Evolutionary conservation across 2,797 vertebrate genomes (phyloP).

Genomic region (Malacoraja senta): DNA sequence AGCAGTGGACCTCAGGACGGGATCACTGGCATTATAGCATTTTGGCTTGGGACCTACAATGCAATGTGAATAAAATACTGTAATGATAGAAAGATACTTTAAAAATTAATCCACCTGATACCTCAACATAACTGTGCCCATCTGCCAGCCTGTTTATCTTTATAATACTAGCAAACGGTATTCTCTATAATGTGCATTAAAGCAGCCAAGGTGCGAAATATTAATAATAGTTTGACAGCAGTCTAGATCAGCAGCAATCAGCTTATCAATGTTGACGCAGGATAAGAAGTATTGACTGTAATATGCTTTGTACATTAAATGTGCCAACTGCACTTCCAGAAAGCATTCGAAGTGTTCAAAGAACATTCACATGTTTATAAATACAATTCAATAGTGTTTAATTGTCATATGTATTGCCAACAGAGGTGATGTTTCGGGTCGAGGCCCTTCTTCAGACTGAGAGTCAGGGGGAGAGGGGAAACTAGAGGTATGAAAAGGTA

Average conservation of each 20-base stretch:
- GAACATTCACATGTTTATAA: no score
- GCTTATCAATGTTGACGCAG: not conserved
- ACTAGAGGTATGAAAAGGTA: no score
- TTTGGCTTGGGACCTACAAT: constrained; percentile 39
- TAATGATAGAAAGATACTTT: not conserved
- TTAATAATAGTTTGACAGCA: not conserved
- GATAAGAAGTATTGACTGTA: not conserved
- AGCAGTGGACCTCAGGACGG: constrained; percentile 29
- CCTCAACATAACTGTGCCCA: not conserved
- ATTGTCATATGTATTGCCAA: no score
- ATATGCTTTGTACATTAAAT: not conserved
- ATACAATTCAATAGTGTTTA: no score
- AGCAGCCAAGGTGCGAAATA: not conserved
- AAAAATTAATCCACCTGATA: not conserved
- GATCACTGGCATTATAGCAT: constrained; percentile 38
- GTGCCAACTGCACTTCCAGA: not conserved
- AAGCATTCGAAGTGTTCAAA: not conserved
- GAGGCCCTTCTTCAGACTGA: no score
- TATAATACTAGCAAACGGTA: not conserved
- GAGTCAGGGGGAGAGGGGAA: no score
- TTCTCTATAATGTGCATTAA: not conserved
- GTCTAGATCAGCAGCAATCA: not conserved
- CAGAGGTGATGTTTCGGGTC: no score
- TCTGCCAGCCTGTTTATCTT: not conserved
- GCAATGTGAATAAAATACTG: constrained; percentile 17